Base-by-base conservation (phyloP, 2,888 invertebrate genomes). In the Agrilus mali region DNA sequence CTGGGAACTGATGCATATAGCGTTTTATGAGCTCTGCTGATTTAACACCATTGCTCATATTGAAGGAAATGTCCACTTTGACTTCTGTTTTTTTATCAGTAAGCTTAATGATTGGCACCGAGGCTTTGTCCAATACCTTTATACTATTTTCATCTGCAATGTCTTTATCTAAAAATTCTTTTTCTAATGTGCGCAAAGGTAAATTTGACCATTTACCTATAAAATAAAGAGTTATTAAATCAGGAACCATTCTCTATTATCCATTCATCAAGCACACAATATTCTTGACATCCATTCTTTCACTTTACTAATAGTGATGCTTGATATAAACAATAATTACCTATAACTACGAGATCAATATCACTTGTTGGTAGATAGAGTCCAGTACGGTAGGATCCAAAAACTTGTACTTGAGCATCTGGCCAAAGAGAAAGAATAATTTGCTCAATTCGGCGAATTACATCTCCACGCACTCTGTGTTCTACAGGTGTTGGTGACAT, bases 11-110 rank as follows among this genome's bases (percentile, higher is more conserved):
- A 47, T 80, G 77, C 66, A 93, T 87, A 64, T 83, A 95, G 57
- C 85, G 82, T 68, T 89, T 90, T 56, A 97, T 96, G 51, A 96
- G 80, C 68, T 93, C 88, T 8, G 95, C 97, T 56, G 95, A 95
- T 71, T 89, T 86, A 36, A 97, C 92, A 46, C 96, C 96, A 69
- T 93, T 95, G 67, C 83, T 87, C 87, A 96, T 96, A 71, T 98
- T 98, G 74, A 98, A 98, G 60, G 96, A 95, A 65, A 98, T 97
- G 72, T 98, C 98, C 60, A 93, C 94, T 74, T 89, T 89, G 46
- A 98, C 86, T 54, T 88, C 86, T 14, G 76, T 76, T 62, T 80
- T 78, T 49, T 77, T 77, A 66, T 97, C 95, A 27, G 89, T 93
- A 68, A 97, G 77, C 74, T 98, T 98, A 52, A 98, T 90, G 60